Base-by-base conservation (phyloP, 2,797 vertebrate genomes). In the Ciconia nigra region DNA sequence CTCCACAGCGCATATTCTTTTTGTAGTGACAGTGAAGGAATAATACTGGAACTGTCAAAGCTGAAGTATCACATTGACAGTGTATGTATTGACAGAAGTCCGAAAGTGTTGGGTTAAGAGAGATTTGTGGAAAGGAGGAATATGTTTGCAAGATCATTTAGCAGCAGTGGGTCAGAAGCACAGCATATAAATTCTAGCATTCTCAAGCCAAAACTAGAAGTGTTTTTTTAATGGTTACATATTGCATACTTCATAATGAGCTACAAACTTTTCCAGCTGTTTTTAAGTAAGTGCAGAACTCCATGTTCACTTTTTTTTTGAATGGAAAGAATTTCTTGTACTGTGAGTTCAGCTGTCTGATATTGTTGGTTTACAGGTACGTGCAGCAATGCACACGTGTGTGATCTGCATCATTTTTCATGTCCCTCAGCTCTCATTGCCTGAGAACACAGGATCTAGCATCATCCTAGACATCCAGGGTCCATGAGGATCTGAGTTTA, bases 131-230 rank as follows among this genome's bases (percentile, higher is more conserved):
- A 19, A 51, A 52, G 37, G 25, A 77, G 29, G 41, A 52, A 4
- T n/a, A 14, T 19, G 11, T 85, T 77, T 49, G 59, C 20, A 31
- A 46, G 44, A 8, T 85, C 15, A 7, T 52, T 79, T 55, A 86
- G 58, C 67, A 87, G 33, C 42, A 69, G 66, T 10, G 37, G 55
- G 31, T 71, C 52, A n/a, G 9, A 82, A 55, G 41, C 39, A 33
- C 16, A 33, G 25, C 0, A 0, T 15, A 31, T n/a, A 37, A 42
- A 21, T 71, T 71, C 44, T 39, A 46, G 13, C 33, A 39, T 52
- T 58, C 58, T 72, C 83, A 81, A 82, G 12, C 51, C 33, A 65
- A 72, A 86, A 69, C 28, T 42, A 35, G 4, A 6, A 3, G 10
- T 11, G 35, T 4, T 80, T 41, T 70, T 69, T 24, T 33, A n/a